These are phyloP conservation scores for Brachyrhaphis roseni DNA, from an alignment of 2,797 vertebrate species.

Conservation along the genomic window DNA sequence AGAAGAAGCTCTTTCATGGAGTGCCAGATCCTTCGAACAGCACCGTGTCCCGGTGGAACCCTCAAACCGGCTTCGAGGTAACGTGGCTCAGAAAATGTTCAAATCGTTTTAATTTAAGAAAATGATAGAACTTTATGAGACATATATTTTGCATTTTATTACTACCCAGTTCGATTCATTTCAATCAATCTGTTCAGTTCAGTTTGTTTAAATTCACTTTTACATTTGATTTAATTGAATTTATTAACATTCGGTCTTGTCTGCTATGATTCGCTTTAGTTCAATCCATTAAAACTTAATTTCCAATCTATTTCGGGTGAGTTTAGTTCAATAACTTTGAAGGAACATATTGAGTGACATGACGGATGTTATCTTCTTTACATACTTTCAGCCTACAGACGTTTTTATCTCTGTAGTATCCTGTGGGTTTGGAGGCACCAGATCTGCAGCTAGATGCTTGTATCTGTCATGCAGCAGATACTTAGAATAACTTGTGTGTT, in stretches of 20 bases:
- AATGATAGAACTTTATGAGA: not conserved
- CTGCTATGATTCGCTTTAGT: not conserved
- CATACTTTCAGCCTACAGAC: not conserved
- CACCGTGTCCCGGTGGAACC: slow-evolving; percentile 66
- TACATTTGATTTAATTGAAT: not conserved
- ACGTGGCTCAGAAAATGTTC: not conserved
- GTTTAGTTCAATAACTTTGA: not conserved
- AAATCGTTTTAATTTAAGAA: not conserved
- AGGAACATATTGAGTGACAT: not conserved
- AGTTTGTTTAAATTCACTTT: not conserved
- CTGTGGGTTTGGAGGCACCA: not conserved
- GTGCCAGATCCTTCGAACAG: slow-evolving; percentile 73
- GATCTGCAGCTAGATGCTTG: not conserved
- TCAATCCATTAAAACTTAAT: not conserved
- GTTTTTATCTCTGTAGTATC: not conserved
- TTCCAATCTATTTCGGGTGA: not conserved
- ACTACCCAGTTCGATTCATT: not conserved
- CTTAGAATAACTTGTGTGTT: not conserved
- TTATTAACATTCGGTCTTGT: not conserved
- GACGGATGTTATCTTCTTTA: not conserved
- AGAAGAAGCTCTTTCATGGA: slow-evolving; percentile 45
- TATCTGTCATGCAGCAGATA: not conserved
- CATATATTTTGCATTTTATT: not conserved
- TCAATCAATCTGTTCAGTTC: not conserved
- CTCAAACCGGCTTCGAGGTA: slow-evolving; percentile 52